Conservation (phyloP, 2,888 invertebrate genomes). For the Caenorhabditis imperialis region DNA sequence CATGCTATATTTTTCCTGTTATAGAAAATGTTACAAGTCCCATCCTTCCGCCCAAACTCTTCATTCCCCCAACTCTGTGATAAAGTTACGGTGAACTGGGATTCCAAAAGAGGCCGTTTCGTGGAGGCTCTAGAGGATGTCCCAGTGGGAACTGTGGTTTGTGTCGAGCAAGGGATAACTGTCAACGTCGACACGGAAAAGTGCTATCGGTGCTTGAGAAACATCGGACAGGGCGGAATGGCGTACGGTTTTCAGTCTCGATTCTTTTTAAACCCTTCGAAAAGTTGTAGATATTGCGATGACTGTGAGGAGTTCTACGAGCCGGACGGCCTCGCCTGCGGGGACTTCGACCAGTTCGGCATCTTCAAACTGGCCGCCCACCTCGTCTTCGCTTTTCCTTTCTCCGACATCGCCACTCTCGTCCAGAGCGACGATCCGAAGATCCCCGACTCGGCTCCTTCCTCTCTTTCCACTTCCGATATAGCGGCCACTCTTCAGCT, state of each 20-base stretch:
- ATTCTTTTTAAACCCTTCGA: background rate
- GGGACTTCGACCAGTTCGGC: conserved; percentile 44
- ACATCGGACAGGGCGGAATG: background rate
- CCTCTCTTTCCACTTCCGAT: conserved; percentile 15
- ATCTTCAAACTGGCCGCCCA: conserved; percentile 55
- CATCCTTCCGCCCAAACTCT: conserved; percentile 15
- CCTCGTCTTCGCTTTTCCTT: conserved; percentile 34
- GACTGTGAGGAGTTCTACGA: conserved; percentile 36
- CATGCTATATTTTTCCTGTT: too few relatives aligned
- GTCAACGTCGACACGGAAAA: conserved; percentile 28
- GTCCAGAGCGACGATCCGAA: conserved; percentile 9
- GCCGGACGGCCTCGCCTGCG: conserved; percentile 35
- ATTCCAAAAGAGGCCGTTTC: conserved; percentile 41
- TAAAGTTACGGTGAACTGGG: conserved; percentile 39
- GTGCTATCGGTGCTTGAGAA: conserved; percentile 47
- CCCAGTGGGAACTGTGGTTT: conserved; percentile 52
- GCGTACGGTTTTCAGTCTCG: conserved; percentile 7
- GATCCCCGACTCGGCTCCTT: conserved; percentile 12
- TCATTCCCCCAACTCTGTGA: conserved; percentile 44
- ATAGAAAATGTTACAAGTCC: conserved; percentile 13
- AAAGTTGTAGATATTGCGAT: conserved; percentile 30
- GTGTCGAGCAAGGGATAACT: conserved; percentile 53
- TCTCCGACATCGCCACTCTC: conserved; percentile 18
- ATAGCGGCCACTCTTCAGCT: conserved; percentile 22
- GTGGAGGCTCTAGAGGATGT: conserved; percentile 43